Conservation (phyloP, 92 coral and sea anemone genomes). For the Hydrozoanthus gracilis region DNA sequence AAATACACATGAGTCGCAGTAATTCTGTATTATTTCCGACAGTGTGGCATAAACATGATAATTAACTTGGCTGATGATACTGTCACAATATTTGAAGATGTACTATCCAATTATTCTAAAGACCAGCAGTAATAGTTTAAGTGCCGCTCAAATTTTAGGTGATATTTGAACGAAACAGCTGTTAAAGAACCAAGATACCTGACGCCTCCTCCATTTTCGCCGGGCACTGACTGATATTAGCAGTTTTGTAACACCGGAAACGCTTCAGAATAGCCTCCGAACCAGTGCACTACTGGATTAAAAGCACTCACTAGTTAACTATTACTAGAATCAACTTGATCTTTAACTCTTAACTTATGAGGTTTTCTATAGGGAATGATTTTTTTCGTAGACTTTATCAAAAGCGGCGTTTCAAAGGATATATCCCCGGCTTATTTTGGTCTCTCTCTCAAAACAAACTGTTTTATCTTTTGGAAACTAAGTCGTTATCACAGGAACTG, state of each 20-base stretch:
- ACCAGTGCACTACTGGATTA: slow-evolving; percentile 41
- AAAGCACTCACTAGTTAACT: slow-evolving; percentile 28
- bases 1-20: neutral
- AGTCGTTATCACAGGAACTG: slow-evolving; percentile 39
- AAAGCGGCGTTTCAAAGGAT: slow-evolving; percentile 19
- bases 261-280: slow-evolving; percentile 11
- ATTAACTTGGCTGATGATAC: slow-evolving; percentile 34
- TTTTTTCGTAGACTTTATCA: neutral
- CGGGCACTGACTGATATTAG: slow-evolving; percentile 40
- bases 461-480: neutral
- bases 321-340: slow-evolving; percentile 43
- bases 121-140: slow-evolving; percentile 44
- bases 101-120: slow-evolving; percentile 48
- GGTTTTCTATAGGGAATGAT: slow-evolving; percentile 11
- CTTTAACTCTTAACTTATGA: slow-evolving; percentile 15
- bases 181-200: slow-evolving; percentile 31
- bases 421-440: slow-evolving; percentile 3
- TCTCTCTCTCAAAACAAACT: slow-evolving; percentile 18
- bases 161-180: slow-evolving; percentile 33
- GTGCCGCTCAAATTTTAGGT: slow-evolving; percentile 48
- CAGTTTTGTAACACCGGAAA: slow-evolving; percentile 46
- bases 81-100: slow-evolving; percentile 43
- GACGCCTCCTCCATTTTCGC: slow-evolving; percentile 48
- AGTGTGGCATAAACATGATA: slow-evolving; percentile 3
- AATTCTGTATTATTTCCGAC: neutral